These are phyloP conservation scores for Schizaphis graminum DNA, from an alignment of 2,888 invertebrate species.

Conservation along the genomic window DNA sequence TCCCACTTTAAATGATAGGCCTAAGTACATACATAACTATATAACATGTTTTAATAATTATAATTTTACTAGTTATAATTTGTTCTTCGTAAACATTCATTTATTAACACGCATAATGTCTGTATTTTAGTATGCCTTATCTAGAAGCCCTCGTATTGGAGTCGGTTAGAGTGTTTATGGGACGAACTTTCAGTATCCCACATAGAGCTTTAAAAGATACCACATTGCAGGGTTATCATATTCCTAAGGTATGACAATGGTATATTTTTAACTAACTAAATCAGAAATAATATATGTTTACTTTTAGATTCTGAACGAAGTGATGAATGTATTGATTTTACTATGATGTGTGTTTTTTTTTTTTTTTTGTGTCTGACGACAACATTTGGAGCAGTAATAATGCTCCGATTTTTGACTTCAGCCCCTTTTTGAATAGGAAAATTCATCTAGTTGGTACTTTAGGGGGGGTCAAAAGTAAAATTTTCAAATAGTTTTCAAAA, in stretches of 20 bases:
- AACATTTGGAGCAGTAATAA: no score
- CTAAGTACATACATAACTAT: slow-evolving; percentile 74
- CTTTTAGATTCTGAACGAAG: no score
- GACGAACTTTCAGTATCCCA: slow-evolving; percentile 83
- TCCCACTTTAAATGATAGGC: slow-evolving; percentile 80
- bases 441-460: no score
- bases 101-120: not conserved
- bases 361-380: no score
- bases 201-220: slow-evolving; percentile 84
- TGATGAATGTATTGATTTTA: no score
- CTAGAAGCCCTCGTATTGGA: slow-evolving; percentile 84
- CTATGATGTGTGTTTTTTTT: no score
- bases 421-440: no score
- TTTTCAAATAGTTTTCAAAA: no score
- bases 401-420: no score
- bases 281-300: not conserved
- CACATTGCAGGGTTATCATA: slow-evolving; percentile 78
- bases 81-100: not conserved
- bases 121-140: slow-evolving; percentile 80
- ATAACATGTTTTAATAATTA: not conserved
- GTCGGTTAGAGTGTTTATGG: slow-evolving; percentile 84
- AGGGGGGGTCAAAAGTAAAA: no score
- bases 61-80: not conserved
- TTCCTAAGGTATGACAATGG: slow-evolving; percentile 78
- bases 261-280: slow-evolving; percentile 6